These are phyloP conservation scores for Exephanes ischioxanthus DNA, from an alignment of 2,888 invertebrate genomes.

Conservation along the genomic window DNA sequence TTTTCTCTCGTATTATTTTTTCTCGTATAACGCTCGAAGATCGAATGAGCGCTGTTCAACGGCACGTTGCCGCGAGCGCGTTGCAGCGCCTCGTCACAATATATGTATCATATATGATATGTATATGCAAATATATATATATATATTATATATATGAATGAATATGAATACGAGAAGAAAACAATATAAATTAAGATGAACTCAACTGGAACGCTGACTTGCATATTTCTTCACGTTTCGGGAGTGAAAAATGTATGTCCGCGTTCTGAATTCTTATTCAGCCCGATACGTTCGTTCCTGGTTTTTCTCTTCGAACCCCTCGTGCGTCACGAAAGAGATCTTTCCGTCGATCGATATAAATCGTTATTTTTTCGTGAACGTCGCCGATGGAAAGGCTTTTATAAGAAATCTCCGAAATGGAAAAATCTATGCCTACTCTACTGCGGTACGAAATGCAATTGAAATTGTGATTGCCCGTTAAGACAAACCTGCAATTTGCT, in stretches of 20 bases:
- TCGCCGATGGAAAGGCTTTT: background rate
- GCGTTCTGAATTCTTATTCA: conserved; percentile 69
- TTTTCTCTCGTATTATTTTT: no score
- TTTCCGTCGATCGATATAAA: background rate
- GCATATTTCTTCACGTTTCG: conserved; percentile 77
- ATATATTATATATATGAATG: conserved; percentile 71
- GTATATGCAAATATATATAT: conserved; percentile 68
- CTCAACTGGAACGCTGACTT: conserved; percentile 71
- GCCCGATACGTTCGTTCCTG: conserved; percentile 69
- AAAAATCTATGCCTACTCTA: background rate
- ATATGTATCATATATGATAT: conserved; percentile 66
- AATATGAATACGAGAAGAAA: conserved; percentile 79
- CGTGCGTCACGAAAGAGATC: background rate
- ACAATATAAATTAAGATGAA: conserved; percentile 69
- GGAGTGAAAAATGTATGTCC: conserved; percentile 71
- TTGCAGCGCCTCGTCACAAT: no score
- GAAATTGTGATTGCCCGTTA: conserved; percentile 17
- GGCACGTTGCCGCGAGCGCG: no score
- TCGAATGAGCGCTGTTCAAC: no score
- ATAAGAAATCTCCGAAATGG: background rate
- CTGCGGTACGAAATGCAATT: conserved; percentile 9
- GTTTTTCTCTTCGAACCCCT: conserved; percentile 37
- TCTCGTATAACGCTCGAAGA: no score
- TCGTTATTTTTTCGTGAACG: background rate
- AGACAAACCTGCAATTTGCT: background rate